A percentile compares a stretch with the other conserved stretches of the same genome.
Evolutionary conservation across 1,140 invertebrate species (phyloP).

Genomic region (Drosophila santomea): DNA sequence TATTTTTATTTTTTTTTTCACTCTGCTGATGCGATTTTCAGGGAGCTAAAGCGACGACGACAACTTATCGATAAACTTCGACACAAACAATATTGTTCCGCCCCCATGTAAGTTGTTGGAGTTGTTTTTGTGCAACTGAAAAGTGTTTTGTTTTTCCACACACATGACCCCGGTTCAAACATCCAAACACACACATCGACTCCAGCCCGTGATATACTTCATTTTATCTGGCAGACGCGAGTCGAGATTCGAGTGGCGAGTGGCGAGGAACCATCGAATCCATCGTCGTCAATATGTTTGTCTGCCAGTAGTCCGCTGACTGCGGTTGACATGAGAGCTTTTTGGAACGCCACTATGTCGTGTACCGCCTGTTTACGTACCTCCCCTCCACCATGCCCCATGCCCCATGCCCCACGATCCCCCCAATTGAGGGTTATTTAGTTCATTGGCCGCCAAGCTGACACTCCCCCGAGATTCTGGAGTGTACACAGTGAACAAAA

Average conservation of each 20-base stretch:
- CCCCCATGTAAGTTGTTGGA: conserved; percentile 41
- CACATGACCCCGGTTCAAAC: conserved; percentile 39
- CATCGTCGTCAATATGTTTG: conserved; percentile 42
- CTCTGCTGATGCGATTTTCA: conserved; percentile 39
- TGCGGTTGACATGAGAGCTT: conserved; percentile 75
- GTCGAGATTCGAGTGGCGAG: conserved; percentile 68
- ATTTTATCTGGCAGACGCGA: conserved; percentile 72
- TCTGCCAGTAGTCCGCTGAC: conserved; percentile 39
- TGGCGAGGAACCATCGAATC: conserved; percentile 36
- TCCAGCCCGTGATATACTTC: conserved; percentile 56
- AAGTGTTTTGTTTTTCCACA: conserved; percentile 73
- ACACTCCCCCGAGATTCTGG: conserved; percentile 20
- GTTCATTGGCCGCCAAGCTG: conserved; percentile 70
- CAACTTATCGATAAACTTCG: conserved; percentile 76
- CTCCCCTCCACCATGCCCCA: background rate
- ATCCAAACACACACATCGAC: conserved; percentile 13
- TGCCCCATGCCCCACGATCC: background rate
- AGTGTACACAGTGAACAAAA: conserved; percentile 5
- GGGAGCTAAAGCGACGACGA: conserved; percentile 33
- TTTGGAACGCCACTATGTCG: conserved; percentile 44
- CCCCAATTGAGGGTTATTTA: conserved; percentile 64
- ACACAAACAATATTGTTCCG: conserved; percentile 72
- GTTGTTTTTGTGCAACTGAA: conserved; percentile 35
- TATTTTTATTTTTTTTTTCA: conserved; percentile 32
- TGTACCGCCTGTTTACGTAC: conserved; percentile 52